Conservation (phyloP, 2,797 vertebrate genomes). For the Lepilemur septentrionalis region DNA sequence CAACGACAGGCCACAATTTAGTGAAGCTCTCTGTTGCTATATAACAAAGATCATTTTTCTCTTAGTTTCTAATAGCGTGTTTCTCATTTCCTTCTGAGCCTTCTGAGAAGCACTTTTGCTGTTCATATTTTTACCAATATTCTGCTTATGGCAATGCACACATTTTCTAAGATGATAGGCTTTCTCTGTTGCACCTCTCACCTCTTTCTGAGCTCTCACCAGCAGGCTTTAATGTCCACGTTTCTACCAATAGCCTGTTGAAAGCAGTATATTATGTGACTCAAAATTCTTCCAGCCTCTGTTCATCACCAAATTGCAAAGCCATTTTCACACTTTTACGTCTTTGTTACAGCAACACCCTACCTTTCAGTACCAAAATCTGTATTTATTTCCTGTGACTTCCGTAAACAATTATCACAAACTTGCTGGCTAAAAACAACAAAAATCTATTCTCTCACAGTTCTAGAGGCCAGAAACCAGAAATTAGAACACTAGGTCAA, state of each 20-base stretch:
- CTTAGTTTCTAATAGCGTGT: not conserved
- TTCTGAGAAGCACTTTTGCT: not conserved
- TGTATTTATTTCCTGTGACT: not conserved
- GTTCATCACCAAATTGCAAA: not conserved
- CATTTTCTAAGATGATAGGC: not conserved
- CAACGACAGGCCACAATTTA: not conserved
- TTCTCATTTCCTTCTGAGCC: constrained; percentile 1
- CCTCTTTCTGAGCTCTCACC: not conserved
- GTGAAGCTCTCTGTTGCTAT: not conserved
- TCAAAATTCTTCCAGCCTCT: not conserved
- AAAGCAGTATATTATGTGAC: not conserved
- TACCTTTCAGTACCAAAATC: not conserved
- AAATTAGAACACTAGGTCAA: not conserved
- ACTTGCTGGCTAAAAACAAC: not conserved
- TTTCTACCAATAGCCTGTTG: not conserved
- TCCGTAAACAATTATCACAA: not conserved
- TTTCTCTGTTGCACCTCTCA: not conserved
- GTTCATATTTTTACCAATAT: not conserved
- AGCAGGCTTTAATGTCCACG: not conserved
- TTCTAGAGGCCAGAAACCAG: not conserved
- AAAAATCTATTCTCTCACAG: not conserved
- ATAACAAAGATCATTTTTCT: not conserved
- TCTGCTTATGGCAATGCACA: not conserved
- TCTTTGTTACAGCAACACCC: not conserved
- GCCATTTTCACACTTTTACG: not conserved